A percentile compares a stretch with the other conserved stretches of the same genome.
Conservation (phyloP, 2,888 invertebrate species). For the Cetonia aurata region DNA sequence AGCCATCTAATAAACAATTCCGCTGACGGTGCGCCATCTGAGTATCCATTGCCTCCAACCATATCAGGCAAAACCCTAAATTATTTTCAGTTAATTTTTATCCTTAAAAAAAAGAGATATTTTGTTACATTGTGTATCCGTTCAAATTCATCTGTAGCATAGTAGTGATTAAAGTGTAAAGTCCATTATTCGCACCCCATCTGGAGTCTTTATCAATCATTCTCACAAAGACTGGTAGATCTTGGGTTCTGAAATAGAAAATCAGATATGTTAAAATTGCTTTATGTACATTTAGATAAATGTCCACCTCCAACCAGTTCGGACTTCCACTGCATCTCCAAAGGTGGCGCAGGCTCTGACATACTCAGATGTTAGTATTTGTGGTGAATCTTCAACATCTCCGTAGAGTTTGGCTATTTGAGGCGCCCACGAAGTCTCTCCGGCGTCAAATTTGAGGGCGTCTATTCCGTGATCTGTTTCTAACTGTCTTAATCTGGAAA, state of each 20-base stretch:
- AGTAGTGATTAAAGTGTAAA: constrained; percentile 79
- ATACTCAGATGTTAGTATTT: constrained; percentile 71
- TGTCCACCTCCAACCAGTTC: constrained; percentile 74
- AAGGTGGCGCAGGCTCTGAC: constrained; percentile 72
- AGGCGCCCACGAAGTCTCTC: constrained; percentile 79
- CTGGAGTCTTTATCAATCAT: constrained; percentile 84
- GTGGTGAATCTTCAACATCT: constrained; percentile 70
- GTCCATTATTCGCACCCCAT: constrained; percentile 79
- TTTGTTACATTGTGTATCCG: constrained; percentile 64
- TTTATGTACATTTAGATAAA: no score
- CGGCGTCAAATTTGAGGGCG: constrained; percentile 86
- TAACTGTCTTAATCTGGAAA: constrained; percentile 68
- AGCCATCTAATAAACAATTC: constrained; percentile 84
- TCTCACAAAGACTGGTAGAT: constrained; percentile 78
- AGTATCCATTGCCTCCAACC: constrained; percentile 78
- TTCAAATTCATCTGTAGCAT: constrained; percentile 72
- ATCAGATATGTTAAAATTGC: neutral
- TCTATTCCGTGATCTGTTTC: constrained; percentile 76
- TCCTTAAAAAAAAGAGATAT: neutral
- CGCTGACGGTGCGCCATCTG: constrained; percentile 69
- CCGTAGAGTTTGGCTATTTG: constrained; percentile 72
- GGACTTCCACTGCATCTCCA: constrained; percentile 77
- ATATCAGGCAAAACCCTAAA: constrained; percentile 80
- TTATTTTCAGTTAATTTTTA: neutral
- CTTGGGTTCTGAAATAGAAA: constrained; percentile 71